A percentile compares a stretch with the other conserved stretches of the same genome.
phyloP scores from a whole-genome alignment of 1,140 invertebrate genomes.

The Vanessa tameamea region DNA sequence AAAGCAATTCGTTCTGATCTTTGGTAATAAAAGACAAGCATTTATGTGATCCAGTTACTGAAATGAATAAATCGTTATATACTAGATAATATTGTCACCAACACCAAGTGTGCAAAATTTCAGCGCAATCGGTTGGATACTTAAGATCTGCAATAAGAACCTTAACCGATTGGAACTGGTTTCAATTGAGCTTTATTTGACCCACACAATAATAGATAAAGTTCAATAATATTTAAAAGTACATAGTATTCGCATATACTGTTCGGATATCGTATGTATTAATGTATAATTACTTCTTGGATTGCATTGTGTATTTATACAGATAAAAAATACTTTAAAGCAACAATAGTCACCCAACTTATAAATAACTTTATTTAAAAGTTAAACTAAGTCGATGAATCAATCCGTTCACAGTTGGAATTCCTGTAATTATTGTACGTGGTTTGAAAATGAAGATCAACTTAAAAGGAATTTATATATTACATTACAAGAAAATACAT shows the following conservation, averaged over 20 bases:
- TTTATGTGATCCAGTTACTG: not conserved
- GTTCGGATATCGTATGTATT: too few species aligned
- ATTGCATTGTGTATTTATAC: too few species aligned
- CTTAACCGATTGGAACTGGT: too few species aligned
- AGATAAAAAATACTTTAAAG: not conserved
- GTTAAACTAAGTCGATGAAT: slow-evolving; percentile 12
- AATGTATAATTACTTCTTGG: too few species aligned
- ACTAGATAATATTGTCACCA: too few species aligned
- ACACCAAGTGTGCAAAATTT: too few species aligned
- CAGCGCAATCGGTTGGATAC: too few species aligned
- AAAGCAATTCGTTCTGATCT: slow-evolving; percentile 14
- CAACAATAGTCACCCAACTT: slow-evolving; percentile 5
- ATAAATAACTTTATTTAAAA: slow-evolving; percentile 21
- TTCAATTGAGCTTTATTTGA: too few species aligned
- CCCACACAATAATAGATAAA: too few species aligned
- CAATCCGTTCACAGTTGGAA: not conserved
- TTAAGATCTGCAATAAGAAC: too few species aligned
- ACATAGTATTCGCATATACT: too few species aligned
- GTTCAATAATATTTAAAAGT: too few species aligned
- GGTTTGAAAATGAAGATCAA: not conserved
- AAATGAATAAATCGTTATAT: not conserved
- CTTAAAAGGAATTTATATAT: not conserved
- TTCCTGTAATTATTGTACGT: slow-evolving; percentile 3
- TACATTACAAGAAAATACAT: not conserved
- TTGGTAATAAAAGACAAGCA: not conserved